These are phyloP conservation scores for Ploceus nigricollis DNA, from an alignment of 2,113 vertebrate genomes.

Conservation along the genomic window DNA sequence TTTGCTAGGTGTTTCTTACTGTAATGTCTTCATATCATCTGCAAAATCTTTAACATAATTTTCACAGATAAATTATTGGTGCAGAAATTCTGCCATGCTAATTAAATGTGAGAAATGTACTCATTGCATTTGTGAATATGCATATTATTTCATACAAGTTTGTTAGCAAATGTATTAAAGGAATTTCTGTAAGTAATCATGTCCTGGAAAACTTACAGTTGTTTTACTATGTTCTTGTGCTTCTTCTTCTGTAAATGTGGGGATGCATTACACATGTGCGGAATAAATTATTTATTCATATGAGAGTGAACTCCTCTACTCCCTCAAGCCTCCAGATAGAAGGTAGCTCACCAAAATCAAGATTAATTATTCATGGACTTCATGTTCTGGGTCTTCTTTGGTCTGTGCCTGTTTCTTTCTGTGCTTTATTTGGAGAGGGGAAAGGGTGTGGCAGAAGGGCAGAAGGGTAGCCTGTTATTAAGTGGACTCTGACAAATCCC, in stretches of 20 bases:
- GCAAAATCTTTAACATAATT: conserved; percentile 25
- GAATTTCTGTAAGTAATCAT: background rate
- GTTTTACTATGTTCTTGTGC: background rate
- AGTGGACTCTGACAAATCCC: background rate
- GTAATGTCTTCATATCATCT: conserved; percentile 34
- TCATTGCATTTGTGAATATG: conserved; percentile 3
- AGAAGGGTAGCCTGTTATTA: background rate
- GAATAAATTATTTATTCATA: background rate
- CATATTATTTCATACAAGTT: background rate
- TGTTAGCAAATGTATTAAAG: background rate
- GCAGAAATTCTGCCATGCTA: background rate
- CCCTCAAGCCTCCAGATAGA: background rate
- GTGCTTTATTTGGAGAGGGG: background rate
- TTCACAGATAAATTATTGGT: conserved; percentile 33
- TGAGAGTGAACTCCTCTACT: background rate
- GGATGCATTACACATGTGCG: rapidly evolving
- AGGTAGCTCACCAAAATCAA: background rate
- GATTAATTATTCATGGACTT: rapidly evolving
- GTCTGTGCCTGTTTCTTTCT: background rate
- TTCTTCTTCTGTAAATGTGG: background rate
- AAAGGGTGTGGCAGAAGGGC: background rate
- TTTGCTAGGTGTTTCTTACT: conserved; percentile 20
- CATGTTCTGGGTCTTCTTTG: background rate
- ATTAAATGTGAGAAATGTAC: conserved; percentile 22
- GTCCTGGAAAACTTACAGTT: background rate